Percentiles rank a stretch among this genome's conserved stretches.
These are phyloP conservation scores for Rhagologus leucostigma DNA, from an alignment of 2,113 vertebrate species.

Conservation along the genomic window DNA sequence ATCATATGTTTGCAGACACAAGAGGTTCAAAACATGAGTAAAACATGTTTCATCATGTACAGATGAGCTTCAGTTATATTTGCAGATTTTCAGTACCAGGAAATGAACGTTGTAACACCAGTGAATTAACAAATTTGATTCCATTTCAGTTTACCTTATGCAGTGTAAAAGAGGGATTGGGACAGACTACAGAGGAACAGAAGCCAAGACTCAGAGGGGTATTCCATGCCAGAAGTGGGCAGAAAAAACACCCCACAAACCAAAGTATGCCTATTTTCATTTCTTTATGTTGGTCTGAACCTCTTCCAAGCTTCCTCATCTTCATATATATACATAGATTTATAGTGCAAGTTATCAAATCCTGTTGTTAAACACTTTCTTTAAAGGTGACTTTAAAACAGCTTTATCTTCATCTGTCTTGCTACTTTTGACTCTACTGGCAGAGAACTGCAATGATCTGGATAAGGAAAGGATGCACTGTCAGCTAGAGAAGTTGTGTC, in stretches of 20 bases:
- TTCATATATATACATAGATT: not conserved
- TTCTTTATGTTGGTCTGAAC: not conserved
- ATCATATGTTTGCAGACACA: not conserved
- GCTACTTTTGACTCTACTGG: not conserved
- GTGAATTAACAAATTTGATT: not conserved
- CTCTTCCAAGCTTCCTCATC: not conserved
- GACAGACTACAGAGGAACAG: slow-evolving; percentile 83
- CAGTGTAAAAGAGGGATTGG: slow-evolving; percentile 80
- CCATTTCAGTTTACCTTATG: slow-evolving; percentile 76
- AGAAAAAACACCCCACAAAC: slow-evolving; percentile 73
- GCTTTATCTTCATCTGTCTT: not conserved
- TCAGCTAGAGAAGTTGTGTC: not conserved
- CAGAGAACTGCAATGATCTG: not conserved
- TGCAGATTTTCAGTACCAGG: not conserved
- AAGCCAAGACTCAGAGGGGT: slow-evolving; percentile 71
- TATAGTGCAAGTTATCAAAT: not conserved
- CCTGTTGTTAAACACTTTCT: too few relatives aligned
- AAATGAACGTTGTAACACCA: not conserved
- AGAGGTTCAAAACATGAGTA: not conserved
- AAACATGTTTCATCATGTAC: not conserved
- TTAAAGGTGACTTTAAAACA: not conserved
- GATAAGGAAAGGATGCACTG: not conserved
- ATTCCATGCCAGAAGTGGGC: slow-evolving; percentile 81
- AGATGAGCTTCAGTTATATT: not conserved
- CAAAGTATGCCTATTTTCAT: slow-evolving; percentile 73